Conservation (phyloP, 2,113 vertebrate genomes). For the Macrotus californicus region DNA sequence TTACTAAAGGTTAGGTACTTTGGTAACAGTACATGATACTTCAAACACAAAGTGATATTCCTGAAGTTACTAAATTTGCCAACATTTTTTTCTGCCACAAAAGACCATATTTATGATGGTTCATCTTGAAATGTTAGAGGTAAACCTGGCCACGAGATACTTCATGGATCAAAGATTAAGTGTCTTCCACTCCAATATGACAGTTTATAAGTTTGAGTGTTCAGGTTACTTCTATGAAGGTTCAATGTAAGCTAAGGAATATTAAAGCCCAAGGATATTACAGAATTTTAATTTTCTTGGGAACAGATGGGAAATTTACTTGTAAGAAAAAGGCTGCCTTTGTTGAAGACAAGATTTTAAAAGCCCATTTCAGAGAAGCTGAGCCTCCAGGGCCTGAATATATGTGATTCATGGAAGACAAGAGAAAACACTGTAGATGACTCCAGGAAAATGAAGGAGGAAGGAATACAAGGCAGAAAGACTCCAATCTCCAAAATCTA, state of each 20-base stretch:
- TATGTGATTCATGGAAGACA: background rate
- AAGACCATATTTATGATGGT: background rate
- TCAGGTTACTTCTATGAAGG: background rate
- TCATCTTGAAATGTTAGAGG: background rate
- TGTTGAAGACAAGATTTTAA: background rate
- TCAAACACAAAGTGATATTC: background rate
- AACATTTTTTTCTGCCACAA: background rate
- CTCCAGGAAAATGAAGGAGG: background rate
- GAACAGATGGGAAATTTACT: background rate
- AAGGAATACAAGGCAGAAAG: background rate
- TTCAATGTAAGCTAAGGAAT: background rate
- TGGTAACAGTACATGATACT: background rate
- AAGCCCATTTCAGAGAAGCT: background rate
- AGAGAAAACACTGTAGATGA: background rate
- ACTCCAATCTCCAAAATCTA: background rate
- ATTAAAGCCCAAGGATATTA: background rate
- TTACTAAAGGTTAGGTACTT: background rate
- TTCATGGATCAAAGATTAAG: background rate
- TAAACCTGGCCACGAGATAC: background rate
- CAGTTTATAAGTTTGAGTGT: background rate
- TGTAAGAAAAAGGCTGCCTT: background rate
- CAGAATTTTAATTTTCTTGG: background rate
- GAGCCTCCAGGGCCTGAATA: background rate
- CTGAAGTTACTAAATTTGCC: background rate
- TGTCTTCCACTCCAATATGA: background rate